These are phyloP conservation scores for Andrena minutula DNA, from an alignment of 2,888 invertebrate species.

Conservation along the genomic window DNA sequence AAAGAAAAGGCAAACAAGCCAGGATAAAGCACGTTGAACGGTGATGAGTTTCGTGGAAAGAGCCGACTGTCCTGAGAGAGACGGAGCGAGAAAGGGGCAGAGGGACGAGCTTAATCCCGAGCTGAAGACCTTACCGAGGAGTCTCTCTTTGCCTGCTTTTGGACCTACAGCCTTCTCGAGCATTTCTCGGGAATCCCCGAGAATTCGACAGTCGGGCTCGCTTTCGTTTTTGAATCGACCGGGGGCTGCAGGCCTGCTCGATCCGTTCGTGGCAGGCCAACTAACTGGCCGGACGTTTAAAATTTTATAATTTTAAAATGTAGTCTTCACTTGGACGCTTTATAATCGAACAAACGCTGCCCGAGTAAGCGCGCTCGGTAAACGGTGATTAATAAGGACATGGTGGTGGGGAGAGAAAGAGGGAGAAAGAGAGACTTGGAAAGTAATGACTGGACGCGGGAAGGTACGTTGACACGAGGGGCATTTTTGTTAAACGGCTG, in stretches of 20 bases:
- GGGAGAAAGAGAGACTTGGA: slow-evolving; percentile 22
- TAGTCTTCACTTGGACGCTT: slow-evolving; percentile 23
- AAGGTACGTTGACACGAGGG: slow-evolving; percentile 37
- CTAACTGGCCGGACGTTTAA: not conserved
- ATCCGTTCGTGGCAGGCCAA: not conserved
- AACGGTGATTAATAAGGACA: slow-evolving; percentile 24
- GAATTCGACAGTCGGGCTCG: slow-evolving; percentile 49
- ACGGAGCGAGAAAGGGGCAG: slow-evolving; percentile 60
- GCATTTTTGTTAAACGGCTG: slow-evolving; percentile 28
- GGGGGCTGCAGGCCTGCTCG: slow-evolving; percentile 3
- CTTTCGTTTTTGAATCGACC: slow-evolving; percentile 44
- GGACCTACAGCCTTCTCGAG: slow-evolving; percentile 52
- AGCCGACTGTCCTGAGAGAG: slow-evolving; percentile 59
- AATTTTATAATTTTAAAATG: not conserved
- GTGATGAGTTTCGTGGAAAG: slow-evolving; percentile 79
- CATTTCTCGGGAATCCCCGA: slow-evolving; percentile 66
- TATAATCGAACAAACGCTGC: slow-evolving; percentile 22
- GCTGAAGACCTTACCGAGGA: slow-evolving; percentile 59
- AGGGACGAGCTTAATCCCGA: slow-evolving; percentile 70
- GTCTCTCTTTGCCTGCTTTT: slow-evolving; percentile 55
- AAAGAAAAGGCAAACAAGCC: slow-evolving; percentile 76
- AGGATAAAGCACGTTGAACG: slow-evolving; percentile 74
- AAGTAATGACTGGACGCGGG: slow-evolving; percentile 25
- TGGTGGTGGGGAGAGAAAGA: not conserved
- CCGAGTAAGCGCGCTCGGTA: not conserved